Percentiles rank a stretch among this genome's conserved stretches.
Evolutionary conservation across 2,888 invertebrate genomes (phyloP).

Genomic region (Scaptomyza cyrtandrae): DNA sequence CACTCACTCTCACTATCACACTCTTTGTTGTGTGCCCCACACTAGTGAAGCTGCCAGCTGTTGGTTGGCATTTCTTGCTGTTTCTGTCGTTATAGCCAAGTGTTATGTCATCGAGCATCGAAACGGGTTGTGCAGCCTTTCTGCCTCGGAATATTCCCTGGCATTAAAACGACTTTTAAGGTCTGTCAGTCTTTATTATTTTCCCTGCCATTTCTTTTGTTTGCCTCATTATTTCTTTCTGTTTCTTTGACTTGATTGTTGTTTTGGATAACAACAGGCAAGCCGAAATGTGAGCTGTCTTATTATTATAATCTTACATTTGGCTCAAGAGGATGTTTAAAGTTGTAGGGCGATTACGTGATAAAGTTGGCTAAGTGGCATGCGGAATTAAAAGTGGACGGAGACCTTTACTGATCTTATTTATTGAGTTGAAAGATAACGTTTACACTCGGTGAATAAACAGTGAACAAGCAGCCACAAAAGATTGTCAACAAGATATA

Average conservation of each 20-base stretch:
- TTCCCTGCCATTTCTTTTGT: slow-evolving; percentile 41
- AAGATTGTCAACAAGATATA: background rate
- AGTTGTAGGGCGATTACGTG: slow-evolving; percentile 41
- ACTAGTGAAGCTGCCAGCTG: slow-evolving; percentile 15
- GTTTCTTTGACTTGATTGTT: slow-evolving; percentile 19
- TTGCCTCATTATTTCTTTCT: slow-evolving; percentile 16
- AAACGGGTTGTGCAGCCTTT: slow-evolving; percentile 62
- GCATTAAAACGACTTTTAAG: slow-evolving; percentile 55
- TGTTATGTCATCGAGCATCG: slow-evolving; percentile 72
- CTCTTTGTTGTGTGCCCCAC: background rate
- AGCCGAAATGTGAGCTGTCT: slow-evolving; percentile 39
- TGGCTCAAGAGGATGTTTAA: slow-evolving; percentile 45
- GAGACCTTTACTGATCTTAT: slow-evolving; percentile 16
- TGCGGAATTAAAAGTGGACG: slow-evolving; percentile 29
- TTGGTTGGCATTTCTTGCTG: slow-evolving; percentile 39
- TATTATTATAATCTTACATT: slow-evolving; percentile 29
- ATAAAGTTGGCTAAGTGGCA: slow-evolving; percentile 38
- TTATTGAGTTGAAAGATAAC: slow-evolving; percentile 4
- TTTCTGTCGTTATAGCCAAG: slow-evolving; percentile 64
- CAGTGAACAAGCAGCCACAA: background rate
- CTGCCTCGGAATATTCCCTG: slow-evolving; percentile 56
- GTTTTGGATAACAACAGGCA: slow-evolving; percentile 11
- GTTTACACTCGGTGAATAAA: background rate
- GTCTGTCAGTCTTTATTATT: slow-evolving; percentile 42
- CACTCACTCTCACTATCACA: background rate